Evolutionary conservation across 1,140 invertebrate genomes (phyloP).

Genomic region (Hyphantria cunea): DNA sequence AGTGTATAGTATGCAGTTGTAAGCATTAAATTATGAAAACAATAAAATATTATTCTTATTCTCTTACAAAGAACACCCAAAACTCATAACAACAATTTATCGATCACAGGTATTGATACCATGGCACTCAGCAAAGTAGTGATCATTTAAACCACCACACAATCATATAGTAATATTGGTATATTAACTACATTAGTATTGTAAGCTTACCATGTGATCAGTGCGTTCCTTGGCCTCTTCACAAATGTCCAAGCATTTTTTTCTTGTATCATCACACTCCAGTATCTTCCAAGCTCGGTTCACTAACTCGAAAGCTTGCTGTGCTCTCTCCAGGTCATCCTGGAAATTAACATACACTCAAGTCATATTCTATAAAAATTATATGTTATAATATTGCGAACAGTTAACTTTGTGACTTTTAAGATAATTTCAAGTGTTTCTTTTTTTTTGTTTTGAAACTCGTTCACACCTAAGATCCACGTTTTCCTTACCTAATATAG

Average conservation of each 20-base stretch:
- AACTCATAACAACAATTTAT: too few relatives aligned
- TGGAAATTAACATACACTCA: constrained; percentile 69
- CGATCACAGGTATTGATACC: too few relatives aligned
- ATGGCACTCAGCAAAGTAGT: too few relatives aligned
- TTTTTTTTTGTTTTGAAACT: not conserved
- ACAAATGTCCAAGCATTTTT: constrained; percentile 97
- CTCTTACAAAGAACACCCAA: too few relatives aligned
- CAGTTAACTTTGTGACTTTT: not conserved
- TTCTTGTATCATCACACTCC: constrained; percentile 96
- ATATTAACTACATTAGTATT: not conserved
- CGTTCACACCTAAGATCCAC: constrained; percentile 11
- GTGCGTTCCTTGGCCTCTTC: constrained; percentile 97
- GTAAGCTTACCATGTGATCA: constrained; percentile 91
- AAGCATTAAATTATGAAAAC: too few relatives aligned
- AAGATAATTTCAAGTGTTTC: not conserved
- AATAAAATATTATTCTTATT: too few relatives aligned
- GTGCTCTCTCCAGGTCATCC: constrained; percentile 96
- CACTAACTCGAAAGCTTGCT: constrained; percentile 96
- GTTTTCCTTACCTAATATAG: constrained; percentile 66
- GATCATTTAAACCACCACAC: too few relatives aligned
- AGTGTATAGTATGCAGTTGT: too few relatives aligned
- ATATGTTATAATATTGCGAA: not conserved
- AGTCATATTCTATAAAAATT: not conserved
- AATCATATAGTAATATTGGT: too few relatives aligned
- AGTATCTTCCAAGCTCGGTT: constrained; percentile 98